phyloP scores from a whole-genome alignment of 1,140 invertebrate species.

The Rhyacophila brunnea region DNA sequence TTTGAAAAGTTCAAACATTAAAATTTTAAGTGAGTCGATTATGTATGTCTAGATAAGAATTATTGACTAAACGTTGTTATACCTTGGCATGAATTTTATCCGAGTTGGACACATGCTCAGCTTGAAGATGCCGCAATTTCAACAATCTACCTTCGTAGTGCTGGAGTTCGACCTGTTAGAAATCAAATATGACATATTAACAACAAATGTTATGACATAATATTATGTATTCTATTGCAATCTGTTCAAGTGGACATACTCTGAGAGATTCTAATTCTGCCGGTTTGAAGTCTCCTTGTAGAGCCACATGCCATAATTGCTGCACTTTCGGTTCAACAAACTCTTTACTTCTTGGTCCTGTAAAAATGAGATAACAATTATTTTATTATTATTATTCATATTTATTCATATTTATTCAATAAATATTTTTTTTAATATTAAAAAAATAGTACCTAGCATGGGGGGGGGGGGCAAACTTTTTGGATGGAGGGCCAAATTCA shows the following conservation, averaged over 20 bases:
- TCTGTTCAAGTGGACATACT: constrained; percentile 49
- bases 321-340: constrained; percentile 89
- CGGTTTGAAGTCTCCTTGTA: constrained; percentile 74
- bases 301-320: constrained; percentile 80
- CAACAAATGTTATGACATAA: constrained; percentile 2
- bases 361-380: constrained; percentile 5
- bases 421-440: too few species aligned
- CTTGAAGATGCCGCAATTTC: constrained; percentile 80
- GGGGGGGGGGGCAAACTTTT: too few species aligned
- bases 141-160: constrained; percentile 85
- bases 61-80: too few species aligned
- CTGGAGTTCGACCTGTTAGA: constrained; percentile 67
- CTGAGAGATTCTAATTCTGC: constrained; percentile 82
- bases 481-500: too few species aligned
- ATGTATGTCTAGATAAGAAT: too few species aligned
- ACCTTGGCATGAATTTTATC: constrained; percentile 59
- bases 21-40: too few species aligned
- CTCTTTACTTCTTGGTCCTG: constrained; percentile 71
- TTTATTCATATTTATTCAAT: too few species aligned
- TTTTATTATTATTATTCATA: too few species aligned
- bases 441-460: too few species aligned
- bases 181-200: constrained; percentile 20
- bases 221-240: not conserved
- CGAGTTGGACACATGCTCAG: constrained; percentile 67
- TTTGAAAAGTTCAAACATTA: too few species aligned